Evolutionary conservation across 2,797 vertebrate species (phyloP).

Genomic region (Gadopsis bispinosus): DNA sequence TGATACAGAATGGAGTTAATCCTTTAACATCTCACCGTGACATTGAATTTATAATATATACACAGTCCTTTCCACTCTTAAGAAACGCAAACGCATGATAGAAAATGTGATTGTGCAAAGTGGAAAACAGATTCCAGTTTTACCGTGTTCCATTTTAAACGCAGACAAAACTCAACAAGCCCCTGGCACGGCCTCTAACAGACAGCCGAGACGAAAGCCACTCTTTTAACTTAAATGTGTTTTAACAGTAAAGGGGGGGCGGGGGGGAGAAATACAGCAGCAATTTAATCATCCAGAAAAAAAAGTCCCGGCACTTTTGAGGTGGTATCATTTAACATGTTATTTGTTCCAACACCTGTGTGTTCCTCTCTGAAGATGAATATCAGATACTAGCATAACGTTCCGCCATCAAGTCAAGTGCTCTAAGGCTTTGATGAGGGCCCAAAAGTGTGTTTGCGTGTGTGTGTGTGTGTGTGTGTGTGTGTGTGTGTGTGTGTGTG

Average conservation of each 20-base stretch:
- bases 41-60: conserved; percentile 19
- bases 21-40: conserved; percentile 30
- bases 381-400: conserved; percentile 77
- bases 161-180: conserved; percentile 69
- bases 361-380: conserved; percentile 75
- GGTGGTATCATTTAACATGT: conserved; percentile 78
- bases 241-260: conserved; percentile 48
- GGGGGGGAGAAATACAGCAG: conserved; percentile 45
- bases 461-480: conserved; percentile 4
- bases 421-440: conserved; percentile 72
- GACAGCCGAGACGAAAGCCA: conserved; percentile 56
- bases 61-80: conserved; percentile 37
- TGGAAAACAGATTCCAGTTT: conserved; percentile 57
- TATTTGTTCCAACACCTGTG: conserved; percentile 81
- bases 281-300: conserved; percentile 72
- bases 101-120: conserved; percentile 53
- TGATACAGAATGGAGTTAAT: conserved; percentile 34
- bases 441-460: conserved; percentile 38
- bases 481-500: conserved; percentile 4
- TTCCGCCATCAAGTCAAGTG: conserved; percentile 73
- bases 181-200: conserved; percentile 70
- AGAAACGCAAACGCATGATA: conserved; percentile 32
- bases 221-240: conserved; percentile 72
- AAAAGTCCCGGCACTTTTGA: conserved; percentile 70
- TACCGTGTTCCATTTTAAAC: conserved; percentile 52